Evolutionary conservation across 1,140 invertebrate species (phyloP).

Genomic region (Drosophila cardini): DNA sequence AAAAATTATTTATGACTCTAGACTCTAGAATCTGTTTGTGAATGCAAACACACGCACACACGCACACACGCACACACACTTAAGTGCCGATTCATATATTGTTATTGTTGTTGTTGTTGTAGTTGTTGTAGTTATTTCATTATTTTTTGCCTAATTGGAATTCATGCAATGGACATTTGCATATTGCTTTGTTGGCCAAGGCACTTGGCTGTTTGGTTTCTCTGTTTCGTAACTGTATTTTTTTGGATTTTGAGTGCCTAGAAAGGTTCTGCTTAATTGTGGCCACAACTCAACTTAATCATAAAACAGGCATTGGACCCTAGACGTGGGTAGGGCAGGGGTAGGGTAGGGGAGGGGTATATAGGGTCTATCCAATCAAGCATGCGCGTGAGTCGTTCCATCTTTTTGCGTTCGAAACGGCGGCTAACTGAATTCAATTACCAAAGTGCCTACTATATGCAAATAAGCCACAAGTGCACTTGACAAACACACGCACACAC

Average conservation of each 20-base stretch:
- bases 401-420: conserved; percentile 67
- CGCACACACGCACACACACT: conserved; percentile 48
- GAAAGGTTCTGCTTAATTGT: conserved; percentile 83
- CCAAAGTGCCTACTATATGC: conserved; percentile 83
- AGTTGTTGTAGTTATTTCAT: conserved; percentile 37
- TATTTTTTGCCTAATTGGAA: conserved; percentile 80
- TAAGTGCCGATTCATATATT: conserved; percentile 37
- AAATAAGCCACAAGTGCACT: conserved; percentile 81
- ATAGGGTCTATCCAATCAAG: conserved; percentile 65
- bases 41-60: conserved; percentile 74
- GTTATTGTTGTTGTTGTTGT: conserved; percentile 40
- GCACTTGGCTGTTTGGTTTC: conserved; percentile 64
- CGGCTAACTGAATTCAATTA: conserved; percentile 83
- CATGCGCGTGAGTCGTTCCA: conserved; percentile 74
- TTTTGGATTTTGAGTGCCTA: conserved; percentile 69
- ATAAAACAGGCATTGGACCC: conserved; percentile 57
- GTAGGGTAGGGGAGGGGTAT: neutral
- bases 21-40: conserved; percentile 55
- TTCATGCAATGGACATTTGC: conserved; percentile 79
- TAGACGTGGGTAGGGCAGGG: neutral
- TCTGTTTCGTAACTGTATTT: conserved; percentile 76
- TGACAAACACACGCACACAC: conserved; percentile 75
- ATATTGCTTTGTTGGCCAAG: conserved; percentile 78
- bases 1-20: conserved; percentile 82
- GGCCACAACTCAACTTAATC: conserved; percentile 74